Base-by-base conservation (phyloP, 1,140 invertebrate genomes). In the Drosophila gunungcola region DNA sequence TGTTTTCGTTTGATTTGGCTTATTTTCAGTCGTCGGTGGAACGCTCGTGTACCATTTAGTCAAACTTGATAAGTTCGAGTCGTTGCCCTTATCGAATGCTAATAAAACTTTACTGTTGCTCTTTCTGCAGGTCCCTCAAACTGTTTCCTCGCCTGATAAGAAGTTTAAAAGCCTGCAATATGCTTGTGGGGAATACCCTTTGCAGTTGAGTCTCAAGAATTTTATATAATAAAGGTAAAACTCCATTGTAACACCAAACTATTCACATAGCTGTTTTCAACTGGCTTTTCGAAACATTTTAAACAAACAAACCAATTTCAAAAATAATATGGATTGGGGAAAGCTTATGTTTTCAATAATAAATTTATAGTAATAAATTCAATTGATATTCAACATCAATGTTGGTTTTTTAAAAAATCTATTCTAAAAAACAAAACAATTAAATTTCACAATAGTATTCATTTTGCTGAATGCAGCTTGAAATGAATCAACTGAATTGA, bases 41-140 rank as follows among this genome's bases (percentile, higher is more conserved):
- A 11, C 27, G 57, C 16, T 65, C 27, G 57, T 42, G 38, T 32
- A 32, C 32, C 25, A 36, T 46, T 39, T 41, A 29, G 7, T 55
- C 25, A 13, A 49, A 55, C 43, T 29, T 70, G 67, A 70, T 69
- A 46, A 55, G 25, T 39, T 48, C 7, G 13, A 42, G 29, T n/a
- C 16, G 29, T 10, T 11, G 13, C 6, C 39, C 16, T 67, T 70
- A 69, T 70, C 64, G 38, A 48, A 27, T 10, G 39, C n/a, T 7
- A 12, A 43, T 51, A 67, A 42, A 67, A 68, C n/a, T 42, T 42
- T 34, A 51, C 16, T 13, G 27, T 12, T 25, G 6, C 38, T 12
- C 6, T 34, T 70, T 68, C 62, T 55, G 65, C 49, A 55, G 51
- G 34, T 25, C 34, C 65, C 41, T 32, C 48, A 32, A 68, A 49